phyloP scores from a whole-genome alignment of 2,888 invertebrate genomes.

The Orthosia gothica region DNA sequence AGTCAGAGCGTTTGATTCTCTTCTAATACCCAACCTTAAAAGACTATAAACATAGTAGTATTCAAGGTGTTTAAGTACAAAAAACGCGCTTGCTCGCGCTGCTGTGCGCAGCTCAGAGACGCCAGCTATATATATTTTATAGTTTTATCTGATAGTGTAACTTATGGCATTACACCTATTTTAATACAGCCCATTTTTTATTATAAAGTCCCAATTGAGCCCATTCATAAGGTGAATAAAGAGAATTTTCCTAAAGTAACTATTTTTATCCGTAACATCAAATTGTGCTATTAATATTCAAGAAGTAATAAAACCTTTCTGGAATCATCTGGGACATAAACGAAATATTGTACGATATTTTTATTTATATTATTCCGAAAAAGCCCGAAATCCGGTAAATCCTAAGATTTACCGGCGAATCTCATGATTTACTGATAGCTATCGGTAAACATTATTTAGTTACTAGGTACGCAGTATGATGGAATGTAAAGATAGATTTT shows the following conservation, averaged over 20 bases:
- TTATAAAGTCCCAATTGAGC: too few relatives aligned
- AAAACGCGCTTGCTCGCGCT: too few relatives aligned
- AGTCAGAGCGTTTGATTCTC: too few relatives aligned
- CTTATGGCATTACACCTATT: too few relatives aligned
- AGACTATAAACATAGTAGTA: too few relatives aligned
- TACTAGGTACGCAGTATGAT: conserved; percentile 22
- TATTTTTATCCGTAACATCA: conserved; percentile 16
- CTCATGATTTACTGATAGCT: conserved; percentile 58
- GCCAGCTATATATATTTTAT: too few relatives aligned
- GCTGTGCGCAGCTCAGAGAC: too few relatives aligned
- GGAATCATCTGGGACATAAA: conserved; percentile 47
- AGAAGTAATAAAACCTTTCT: conserved; percentile 51
- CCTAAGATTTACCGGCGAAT: conserved; percentile 53
- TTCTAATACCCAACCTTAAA: too few relatives aligned
- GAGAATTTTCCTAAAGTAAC: background rate
- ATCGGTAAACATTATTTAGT: conserved; percentile 36
- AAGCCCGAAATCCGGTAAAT: conserved; percentile 40
- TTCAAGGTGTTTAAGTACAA: too few relatives aligned
- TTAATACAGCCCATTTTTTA: too few relatives aligned
- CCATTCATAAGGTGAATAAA: too few relatives aligned
- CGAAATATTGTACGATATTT: conserved; percentile 51
- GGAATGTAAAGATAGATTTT: conserved; percentile 26
- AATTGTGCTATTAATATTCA: conserved; percentile 55
- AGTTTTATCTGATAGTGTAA: too few relatives aligned
- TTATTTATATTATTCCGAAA: conserved; percentile 61